These are phyloP conservation scores for Ptychodera flava DNA, from an alignment of 35 echinoderm and acorn worm genomes.

Conservation along the genomic window DNA sequence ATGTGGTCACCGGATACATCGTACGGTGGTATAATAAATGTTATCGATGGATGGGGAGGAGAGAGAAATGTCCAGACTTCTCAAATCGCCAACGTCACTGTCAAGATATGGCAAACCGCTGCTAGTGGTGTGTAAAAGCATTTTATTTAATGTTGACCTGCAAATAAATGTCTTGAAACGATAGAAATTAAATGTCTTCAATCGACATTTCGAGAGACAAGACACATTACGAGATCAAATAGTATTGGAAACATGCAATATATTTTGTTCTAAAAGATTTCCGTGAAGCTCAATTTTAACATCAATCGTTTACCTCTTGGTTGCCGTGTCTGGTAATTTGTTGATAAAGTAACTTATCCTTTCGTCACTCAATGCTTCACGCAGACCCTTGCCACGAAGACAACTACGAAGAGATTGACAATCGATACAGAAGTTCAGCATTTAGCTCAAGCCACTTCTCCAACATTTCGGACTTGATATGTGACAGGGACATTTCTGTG, in stretches of 20 bases:
- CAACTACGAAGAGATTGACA: neutral
- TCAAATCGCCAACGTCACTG: neutral
- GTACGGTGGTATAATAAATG: neutral
- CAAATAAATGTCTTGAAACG: neutral
- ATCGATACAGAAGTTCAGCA: neutral
- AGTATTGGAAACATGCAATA: neutral
- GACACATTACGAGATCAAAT: neutral
- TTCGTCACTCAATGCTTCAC: neutral
- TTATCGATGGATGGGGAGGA: neutral
- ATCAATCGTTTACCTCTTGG: neutral
- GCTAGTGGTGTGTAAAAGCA: neutral
- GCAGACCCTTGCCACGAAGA: neutral
- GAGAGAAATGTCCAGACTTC: neutral
- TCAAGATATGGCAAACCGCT: neutral
- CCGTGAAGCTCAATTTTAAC: neutral
- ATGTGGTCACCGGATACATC: neutral
- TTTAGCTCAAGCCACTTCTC: neutral
- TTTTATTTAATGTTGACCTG: neutral
- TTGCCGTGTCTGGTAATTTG: neutral
- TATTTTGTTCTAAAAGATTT: neutral
- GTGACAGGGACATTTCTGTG: neutral
- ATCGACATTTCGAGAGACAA: neutral
- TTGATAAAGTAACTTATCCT: neutral
- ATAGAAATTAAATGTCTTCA: neutral
- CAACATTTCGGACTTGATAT: neutral